Base-by-base conservation (phyloP, 2,888 invertebrate genomes). In the Cantharis rustica region DNA sequence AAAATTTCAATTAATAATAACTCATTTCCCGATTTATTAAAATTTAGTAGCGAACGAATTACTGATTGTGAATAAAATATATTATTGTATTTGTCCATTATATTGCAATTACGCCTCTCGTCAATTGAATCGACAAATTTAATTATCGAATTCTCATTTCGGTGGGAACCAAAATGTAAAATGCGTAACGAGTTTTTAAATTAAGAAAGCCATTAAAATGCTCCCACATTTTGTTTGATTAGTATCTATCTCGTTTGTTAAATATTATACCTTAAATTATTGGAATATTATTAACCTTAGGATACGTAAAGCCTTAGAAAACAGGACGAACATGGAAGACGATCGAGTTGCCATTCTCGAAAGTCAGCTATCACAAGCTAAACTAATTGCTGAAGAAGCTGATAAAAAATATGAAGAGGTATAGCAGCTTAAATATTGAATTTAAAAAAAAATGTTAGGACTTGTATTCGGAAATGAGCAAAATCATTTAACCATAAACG, bases 371-470 rank as follows among this genome's bases (percentile, higher is more conserved):
- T 93, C 98, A 85, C 98, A 99, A 91, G 99, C 99, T 89, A 98
- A 98, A 92, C 94, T 97, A 91, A 98, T 99, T 91, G 99, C 99
- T 84, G 99, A 99, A 91, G 99, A 99, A 91, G 98, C 98, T 84
- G 99, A 99, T 92, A 96, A 98, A 91, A 99, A 99, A 96, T 99
- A 99, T 90, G 99, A 99, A 94, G 99, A 99, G 98, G 99, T 99
- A 92, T 61, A 71, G n/a, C 68, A 23, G 61, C 72, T 76, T 20
- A 64, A 47, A 72, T 78, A 68, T 72, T 68, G 26, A 64, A 27
- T 10, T 72, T 31, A 27, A 23, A 23, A 71, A n/a, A 71, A 15
- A 71, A 62, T 23, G 20, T 31, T 27, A 64, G 27, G 13, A 27
- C 16, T 31, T 64, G 64, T 71, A 20, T 27, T 10, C 17, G n/a